Conservation (phyloP, 2,113 vertebrate species). For the Fregata magnificens region DNA sequence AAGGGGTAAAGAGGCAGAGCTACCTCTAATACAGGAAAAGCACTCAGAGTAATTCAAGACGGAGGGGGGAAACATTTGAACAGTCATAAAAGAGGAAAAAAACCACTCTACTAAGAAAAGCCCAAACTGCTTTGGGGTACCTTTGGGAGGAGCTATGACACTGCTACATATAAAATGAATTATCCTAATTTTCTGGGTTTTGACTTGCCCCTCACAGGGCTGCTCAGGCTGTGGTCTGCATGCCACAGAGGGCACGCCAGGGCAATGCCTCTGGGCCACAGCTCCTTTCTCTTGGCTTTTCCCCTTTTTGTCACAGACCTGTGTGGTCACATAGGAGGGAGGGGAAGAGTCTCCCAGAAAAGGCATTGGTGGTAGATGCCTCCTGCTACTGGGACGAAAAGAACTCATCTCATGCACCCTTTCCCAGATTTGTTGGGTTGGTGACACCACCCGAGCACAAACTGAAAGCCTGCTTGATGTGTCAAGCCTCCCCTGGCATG, state of each 20-base stretch:
- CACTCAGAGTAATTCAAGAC: neutral
- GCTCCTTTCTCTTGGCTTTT: neutral
- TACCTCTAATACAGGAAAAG: neutral
- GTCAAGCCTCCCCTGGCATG: neutral
- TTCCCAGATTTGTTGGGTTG: neutral
- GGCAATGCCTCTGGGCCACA: neutral
- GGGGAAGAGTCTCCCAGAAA: neutral
- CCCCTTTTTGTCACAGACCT: neutral
- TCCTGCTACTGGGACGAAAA: neutral
- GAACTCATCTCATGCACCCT: rapidly evolving
- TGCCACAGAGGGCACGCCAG: rapidly evolving
- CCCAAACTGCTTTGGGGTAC: neutral
- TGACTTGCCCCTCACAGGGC: neutral
- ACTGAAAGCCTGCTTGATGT: neutral
- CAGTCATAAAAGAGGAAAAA: neutral
- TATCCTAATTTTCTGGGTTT: neutral
- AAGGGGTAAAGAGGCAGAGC: neutral
- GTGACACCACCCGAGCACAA: rapidly evolving
- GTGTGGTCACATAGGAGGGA: neutral
- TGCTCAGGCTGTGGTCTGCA: neutral
- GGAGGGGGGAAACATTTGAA: neutral
- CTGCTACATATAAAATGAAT: neutral
- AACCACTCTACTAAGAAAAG: neutral
- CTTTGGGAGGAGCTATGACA: neutral
- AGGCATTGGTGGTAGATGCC: neutral